Conservation (phyloP, 2,113 vertebrate species). For the Amphiprion percula region DNA sequence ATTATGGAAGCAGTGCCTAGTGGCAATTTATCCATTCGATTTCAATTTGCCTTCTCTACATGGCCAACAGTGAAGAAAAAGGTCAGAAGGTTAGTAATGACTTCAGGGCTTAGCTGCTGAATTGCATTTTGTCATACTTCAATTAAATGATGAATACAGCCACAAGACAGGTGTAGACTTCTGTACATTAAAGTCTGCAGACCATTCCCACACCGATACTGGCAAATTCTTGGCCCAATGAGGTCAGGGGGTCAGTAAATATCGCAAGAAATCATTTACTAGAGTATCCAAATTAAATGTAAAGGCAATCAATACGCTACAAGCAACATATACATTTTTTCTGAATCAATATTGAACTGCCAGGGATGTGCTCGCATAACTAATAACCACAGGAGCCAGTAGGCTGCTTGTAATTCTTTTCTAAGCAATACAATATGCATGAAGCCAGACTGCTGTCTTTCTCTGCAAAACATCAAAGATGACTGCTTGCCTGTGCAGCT, state of each 20-base stretch:
- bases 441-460: slow-evolving; percentile 63
- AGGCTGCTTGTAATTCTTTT: slow-evolving; percentile 56
- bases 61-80: background rate
- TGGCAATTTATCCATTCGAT: background rate
- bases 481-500: slow-evolving; percentile 61
- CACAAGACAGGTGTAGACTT: background rate
- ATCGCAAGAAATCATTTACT: background rate
- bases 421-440: slow-evolving; percentile 74
- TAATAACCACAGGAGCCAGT: slow-evolving; percentile 59
- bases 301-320: background rate
- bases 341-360: slow-evolving; percentile 3
- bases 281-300: background rate
- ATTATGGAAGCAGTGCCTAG: background rate
- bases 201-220: background rate
- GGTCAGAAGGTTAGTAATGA: background rate
- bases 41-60: background rate
- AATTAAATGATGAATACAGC: too few species aligned
- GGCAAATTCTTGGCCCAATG: background rate
- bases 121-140: too few species aligned
- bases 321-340: background rate
- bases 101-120: too few species aligned
- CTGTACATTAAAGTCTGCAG: background rate
- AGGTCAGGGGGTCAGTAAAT: background rate
- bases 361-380: slow-evolving; percentile 34
- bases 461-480: slow-evolving; percentile 74